Conservation (phyloP, 1,140 invertebrate species). For the Zaprionus camerounensis region DNA sequence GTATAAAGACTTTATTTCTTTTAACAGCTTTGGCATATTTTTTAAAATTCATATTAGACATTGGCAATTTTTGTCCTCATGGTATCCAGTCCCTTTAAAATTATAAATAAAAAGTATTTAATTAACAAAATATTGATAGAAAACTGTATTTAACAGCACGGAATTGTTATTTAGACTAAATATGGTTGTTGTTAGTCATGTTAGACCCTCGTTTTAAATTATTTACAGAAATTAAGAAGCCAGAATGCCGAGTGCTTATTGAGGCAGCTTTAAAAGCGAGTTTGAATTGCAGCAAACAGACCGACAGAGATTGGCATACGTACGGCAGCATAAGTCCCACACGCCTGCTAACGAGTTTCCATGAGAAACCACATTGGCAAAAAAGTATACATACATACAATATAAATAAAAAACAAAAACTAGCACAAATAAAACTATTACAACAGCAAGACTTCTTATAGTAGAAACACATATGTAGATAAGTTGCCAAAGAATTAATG, state of each 20-base stretch:
- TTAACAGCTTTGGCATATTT: conserved; percentile 70
- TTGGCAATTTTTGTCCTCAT: conserved; percentile 67
- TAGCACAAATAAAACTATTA: not conserved
- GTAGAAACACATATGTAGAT: not conserved
- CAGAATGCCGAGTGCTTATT: not conserved
- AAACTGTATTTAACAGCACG: not conserved
- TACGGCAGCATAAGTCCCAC: not conserved
- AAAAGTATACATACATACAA: not conserved
- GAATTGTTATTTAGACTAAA: not conserved
- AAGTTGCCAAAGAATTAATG: too few relatives aligned
- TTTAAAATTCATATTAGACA: conserved; percentile 78
- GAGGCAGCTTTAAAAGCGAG: not conserved
- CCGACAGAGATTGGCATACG: not conserved
- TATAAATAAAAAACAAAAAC: not conserved
- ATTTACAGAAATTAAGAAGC: not conserved
- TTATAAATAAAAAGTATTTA: not conserved
- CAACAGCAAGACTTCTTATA: not conserved
- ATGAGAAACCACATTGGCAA: not conserved
- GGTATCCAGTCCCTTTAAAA: conserved; percentile 64
- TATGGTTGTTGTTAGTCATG: not conserved
- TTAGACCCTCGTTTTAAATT: not conserved
- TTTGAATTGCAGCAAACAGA: not conserved
- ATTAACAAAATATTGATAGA: not conserved
- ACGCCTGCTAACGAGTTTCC: not conserved
- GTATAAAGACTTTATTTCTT: conserved; percentile 58